Evolutionary conservation across 2,797 vertebrate genomes (phyloP).

Genomic region (Darevskia nairensis): DNA sequence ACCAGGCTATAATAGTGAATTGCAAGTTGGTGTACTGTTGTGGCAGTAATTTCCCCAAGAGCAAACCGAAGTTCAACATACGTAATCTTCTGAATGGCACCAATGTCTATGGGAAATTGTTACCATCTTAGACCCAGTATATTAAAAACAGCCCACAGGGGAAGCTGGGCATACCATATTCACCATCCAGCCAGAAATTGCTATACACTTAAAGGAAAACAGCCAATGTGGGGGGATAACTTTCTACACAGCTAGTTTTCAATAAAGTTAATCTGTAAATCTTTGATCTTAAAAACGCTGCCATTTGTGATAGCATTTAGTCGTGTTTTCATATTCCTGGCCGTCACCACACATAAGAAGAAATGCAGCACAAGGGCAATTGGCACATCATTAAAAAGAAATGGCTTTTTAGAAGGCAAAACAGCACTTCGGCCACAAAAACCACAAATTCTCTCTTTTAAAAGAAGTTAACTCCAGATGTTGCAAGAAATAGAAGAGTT

Average conservation of each 20-base stretch:
- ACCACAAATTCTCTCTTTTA: constrained; percentile 10
- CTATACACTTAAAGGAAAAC: neutral
- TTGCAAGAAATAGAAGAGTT: neutral
- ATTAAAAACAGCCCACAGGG: neutral
- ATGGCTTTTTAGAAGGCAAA: constrained; percentile 16
- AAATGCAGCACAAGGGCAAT: neutral
- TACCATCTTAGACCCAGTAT: neutral
- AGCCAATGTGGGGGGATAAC: neutral
- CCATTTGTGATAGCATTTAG: neutral
- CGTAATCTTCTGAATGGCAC: no score
- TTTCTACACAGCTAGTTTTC: neutral
- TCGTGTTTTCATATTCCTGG: neutral
- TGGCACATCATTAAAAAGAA: neutral
- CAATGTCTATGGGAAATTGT: neutral
- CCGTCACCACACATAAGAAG: neutral
- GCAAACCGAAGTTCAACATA: neutral
- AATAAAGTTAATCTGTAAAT: constrained; percentile 1
- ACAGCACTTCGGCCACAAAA: neutral
- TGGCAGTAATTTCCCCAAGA: neutral
- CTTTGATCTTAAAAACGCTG: neutral
- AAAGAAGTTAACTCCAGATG: constrained; percentile 4
- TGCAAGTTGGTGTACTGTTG: neutral
- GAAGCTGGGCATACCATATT: neutral
- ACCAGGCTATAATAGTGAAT: neutral
- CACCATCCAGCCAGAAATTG: neutral